phyloP scores from a whole-genome alignment of 2,888 invertebrate genomes.

The Amphimallon solstitiale region DNA sequence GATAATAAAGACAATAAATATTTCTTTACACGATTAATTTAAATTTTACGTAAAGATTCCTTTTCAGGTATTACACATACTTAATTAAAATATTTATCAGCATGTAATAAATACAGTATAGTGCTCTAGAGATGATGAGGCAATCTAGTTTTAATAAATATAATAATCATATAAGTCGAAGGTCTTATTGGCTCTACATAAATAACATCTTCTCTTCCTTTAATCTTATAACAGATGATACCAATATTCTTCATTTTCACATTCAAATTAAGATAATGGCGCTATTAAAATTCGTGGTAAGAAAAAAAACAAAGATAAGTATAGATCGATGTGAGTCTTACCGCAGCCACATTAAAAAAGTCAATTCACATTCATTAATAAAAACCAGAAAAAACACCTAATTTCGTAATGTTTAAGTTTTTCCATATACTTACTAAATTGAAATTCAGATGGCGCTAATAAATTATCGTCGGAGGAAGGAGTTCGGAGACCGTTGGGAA shows the following conservation, averaged over 20 bases:
- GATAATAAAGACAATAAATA: too few relatives aligned
- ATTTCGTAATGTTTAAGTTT: too few relatives aligned
- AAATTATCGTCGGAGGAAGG: too few relatives aligned
- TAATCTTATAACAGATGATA: conserved; percentile 5
- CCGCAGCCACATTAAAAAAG: too few relatives aligned
- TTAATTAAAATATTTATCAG: conserved; percentile 6
- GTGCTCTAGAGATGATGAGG: not conserved
- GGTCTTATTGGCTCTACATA: not conserved
- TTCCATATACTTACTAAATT: too few relatives aligned
- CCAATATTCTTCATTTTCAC: conserved; percentile 4
- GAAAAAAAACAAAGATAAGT: not conserved
- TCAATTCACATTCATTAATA: not conserved
- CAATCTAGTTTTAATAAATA: conserved; percentile 5
- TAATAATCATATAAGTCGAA: not conserved
- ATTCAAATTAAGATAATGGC: conserved; percentile 12
- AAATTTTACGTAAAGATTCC: too few relatives aligned
- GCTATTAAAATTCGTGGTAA: conserved; percentile 3
- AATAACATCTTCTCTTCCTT: conserved; percentile 7
- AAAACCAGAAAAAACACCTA: not conserved
- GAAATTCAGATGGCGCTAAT: too few relatives aligned
- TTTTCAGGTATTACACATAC: not conserved
- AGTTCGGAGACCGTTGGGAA: too few relatives aligned
- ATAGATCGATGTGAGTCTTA: not conserved
- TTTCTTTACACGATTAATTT: too few relatives aligned
- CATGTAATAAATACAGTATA: not conserved